These are phyloP conservation scores for Lissonota sp. DNA, from an alignment of 2,888 invertebrate species.

Conservation along the genomic window DNA sequence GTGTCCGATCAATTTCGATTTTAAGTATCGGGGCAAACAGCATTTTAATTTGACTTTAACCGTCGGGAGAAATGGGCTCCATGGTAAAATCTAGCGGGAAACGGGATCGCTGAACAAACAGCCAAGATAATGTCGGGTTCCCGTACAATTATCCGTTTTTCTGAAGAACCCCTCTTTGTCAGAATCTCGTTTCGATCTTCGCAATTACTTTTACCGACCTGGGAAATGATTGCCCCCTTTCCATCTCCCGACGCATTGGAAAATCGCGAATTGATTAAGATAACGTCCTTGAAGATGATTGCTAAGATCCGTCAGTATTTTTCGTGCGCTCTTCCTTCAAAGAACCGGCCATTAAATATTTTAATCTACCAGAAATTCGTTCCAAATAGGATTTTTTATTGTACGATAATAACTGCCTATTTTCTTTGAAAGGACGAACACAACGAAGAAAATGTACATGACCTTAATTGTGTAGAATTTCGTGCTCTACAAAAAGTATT, in stretches of 20 bases:
- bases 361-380: too few relatives aligned
- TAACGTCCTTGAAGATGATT: not conserved
- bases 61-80: not conserved
- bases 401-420: too few relatives aligned
- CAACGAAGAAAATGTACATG: too few relatives aligned
- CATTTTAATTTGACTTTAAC: constrained; percentile 52
- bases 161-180: constrained; percentile 42
- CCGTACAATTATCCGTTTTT: constrained; percentile 53
- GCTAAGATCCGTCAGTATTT: constrained; percentile 1
- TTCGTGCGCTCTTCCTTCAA: not conserved
- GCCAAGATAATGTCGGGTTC: not conserved
- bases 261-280: constrained; percentile 38
- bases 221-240: constrained; percentile 28
- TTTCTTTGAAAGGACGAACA: too few relatives aligned
- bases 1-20: constrained; percentile 36
- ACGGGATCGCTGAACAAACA: constrained; percentile 35
- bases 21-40: constrained; percentile 53
- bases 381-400: too few relatives aligned
- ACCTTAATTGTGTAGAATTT: too few relatives aligned
- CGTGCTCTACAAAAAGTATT: too few relatives aligned
- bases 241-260: constrained; percentile 29
- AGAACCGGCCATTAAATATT: too few relatives aligned
- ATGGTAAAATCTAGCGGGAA: constrained; percentile 36
- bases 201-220: constrained; percentile 54
- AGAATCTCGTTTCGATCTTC: constrained; percentile 41